Conservation (phyloP, 2,797 vertebrate genomes). For the Notolepis coatsorum region DNA sequence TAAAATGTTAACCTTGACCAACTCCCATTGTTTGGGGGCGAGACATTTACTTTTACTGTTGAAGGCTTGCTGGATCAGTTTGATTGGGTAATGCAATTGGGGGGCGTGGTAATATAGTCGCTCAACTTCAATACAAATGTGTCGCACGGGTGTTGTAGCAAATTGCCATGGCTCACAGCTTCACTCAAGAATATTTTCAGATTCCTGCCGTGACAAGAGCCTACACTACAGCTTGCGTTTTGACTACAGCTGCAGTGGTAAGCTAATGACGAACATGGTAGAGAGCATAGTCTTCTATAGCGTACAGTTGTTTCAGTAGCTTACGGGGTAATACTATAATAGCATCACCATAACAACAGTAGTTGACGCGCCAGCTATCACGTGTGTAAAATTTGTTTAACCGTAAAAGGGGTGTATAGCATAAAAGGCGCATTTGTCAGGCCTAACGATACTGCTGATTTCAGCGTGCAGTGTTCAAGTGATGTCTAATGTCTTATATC, state of each 20-base stretch:
- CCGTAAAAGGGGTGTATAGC: no score
- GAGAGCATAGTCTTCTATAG: no score
- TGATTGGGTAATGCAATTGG: background rate
- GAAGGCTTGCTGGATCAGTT: background rate
- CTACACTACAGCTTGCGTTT: slow-evolving; percentile 80
- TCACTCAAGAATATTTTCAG: slow-evolving; percentile 64
- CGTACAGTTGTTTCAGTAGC: no score
- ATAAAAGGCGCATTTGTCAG: no score
- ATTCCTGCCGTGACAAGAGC: slow-evolving; percentile 81
- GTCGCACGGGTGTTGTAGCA: background rate
- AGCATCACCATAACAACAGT: no score
- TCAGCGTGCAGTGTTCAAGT: background rate
- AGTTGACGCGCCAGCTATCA: no score
- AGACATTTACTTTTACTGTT: no score
- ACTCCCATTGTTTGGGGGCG: no score
- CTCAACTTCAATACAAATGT: background rate
- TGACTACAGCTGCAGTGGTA: slow-evolving; percentile 76
- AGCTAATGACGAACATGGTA: slow-evolving; percentile 8
- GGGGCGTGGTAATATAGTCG: background rate
- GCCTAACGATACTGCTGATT: background rate
- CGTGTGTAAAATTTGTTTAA: no score
- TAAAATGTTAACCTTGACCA: slow-evolving; percentile 59
- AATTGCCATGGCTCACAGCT: slow-evolving; percentile 46
- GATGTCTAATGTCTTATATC: background rate
- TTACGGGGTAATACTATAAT: no score